Evolutionary conservation across 1,140 invertebrate genomes (phyloP).

Genomic region (Plodia interpunctella): DNA sequence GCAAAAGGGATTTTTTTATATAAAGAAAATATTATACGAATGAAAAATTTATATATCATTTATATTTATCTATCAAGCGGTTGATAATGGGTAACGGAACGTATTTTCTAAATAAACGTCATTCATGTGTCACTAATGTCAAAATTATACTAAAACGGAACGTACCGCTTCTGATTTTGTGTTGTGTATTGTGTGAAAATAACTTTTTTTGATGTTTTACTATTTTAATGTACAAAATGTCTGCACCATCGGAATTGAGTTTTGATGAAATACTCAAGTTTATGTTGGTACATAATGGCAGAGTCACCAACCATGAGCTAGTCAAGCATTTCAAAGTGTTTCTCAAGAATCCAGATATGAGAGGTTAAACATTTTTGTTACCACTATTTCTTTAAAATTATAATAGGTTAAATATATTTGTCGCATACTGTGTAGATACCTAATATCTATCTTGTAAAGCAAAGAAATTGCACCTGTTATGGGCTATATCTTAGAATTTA

Average conservation of each 20-base stretch:
- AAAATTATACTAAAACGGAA: too few species aligned
- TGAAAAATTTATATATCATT: too few species aligned
- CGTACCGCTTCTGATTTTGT: too few species aligned
- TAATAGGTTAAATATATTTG: too few species aligned
- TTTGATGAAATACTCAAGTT: slow-evolving; percentile 89
- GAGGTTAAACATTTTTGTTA: slow-evolving; percentile 75
- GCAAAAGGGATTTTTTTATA: too few species aligned
- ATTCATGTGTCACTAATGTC: too few species aligned
- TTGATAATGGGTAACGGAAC: too few species aligned
- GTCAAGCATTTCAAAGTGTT: slow-evolving; percentile 93
- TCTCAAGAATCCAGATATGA: slow-evolving; percentile 86
- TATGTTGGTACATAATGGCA: slow-evolving; percentile 88
- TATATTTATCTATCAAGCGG: too few species aligned
- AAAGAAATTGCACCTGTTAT: neutral
- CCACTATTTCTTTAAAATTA: neutral
- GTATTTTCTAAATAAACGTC: too few species aligned
- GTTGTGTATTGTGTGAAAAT: neutral
- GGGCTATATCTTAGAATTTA: neutral
- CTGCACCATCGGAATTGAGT: slow-evolving; percentile 84
- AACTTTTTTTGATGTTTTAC: neutral
- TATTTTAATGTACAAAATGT: slow-evolving; percentile 75
- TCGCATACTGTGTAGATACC: too few species aligned
- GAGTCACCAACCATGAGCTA: slow-evolving; percentile 90
- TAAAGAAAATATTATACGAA: too few species aligned
- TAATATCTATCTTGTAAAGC: too few species aligned